Conservation (phyloP, 2,113 vertebrate species). For the Meles meles region DNA sequence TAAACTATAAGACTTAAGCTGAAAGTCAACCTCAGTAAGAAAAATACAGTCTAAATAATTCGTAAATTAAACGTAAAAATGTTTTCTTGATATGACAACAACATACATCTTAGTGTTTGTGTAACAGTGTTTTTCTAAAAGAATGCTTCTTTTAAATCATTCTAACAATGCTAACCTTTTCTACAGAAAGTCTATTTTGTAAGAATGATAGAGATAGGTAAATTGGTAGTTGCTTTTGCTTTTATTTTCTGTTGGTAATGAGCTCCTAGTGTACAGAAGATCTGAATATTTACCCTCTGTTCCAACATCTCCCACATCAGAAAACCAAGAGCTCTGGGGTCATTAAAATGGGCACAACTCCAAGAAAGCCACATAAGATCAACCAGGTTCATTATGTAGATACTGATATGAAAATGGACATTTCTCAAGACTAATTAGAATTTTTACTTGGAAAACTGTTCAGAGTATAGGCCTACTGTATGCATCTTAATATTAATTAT, state of each 20-base stretch:
- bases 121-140: not conserved
- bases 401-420: not conserved
- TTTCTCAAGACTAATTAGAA: not conserved
- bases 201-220: not conserved
- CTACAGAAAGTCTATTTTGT: not conserved
- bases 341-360: not conserved
- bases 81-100: constrained; percentile 22
- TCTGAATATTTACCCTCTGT: not conserved
- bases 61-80: constrained; percentile 30
- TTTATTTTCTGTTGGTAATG: not conserved
- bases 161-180: constrained; percentile 1
- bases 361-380: not conserved
- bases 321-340: not conserved
- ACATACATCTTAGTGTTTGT: not conserved
- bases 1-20: constrained; percentile 19
- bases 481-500: not conserved
- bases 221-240: not conserved
- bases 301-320: not conserved
- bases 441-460: not conserved
- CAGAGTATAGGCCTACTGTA: not conserved
- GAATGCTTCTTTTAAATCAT: not conserved
- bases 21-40: constrained; percentile 43
- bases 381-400: not conserved
- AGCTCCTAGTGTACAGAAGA: not conserved
- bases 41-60: constrained; percentile 37